These are phyloP conservation scores for Coluber constrictor DNA, from an alignment of 2,797 vertebrate species.

Conservation along the genomic window DNA sequence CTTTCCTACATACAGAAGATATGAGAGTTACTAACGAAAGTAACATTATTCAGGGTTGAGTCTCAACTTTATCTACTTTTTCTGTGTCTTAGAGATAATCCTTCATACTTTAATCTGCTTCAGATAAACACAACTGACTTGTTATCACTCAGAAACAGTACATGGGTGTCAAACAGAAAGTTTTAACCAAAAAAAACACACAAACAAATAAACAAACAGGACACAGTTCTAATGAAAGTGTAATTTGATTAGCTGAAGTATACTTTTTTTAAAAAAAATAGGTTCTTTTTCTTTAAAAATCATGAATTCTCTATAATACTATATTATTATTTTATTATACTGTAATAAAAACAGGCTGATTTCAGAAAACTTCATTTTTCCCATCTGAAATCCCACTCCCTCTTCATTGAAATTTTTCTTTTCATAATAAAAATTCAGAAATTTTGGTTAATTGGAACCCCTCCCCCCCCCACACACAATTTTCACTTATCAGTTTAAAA, in stretches of 20 bases:
- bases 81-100: conserved; percentile 30
- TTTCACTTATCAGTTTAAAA: background rate
- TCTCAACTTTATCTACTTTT: background rate
- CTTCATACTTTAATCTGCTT: background rate
- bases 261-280: background rate
- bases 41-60: background rate
- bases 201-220: background rate
- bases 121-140: background rate
- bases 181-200: background rate
- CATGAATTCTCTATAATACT: background rate
- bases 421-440: background rate
- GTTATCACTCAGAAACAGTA: conserved; percentile 7
- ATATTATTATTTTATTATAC: background rate
- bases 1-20: background rate
- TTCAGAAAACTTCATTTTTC: background rate
- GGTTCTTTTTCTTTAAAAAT: background rate
- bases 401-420: conserved; percentile 10
- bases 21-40: background rate
- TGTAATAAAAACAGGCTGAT: background rate
- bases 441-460: background rate
- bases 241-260: background rate
- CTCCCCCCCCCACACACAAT: background rate
- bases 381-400: background rate
- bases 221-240: background rate
- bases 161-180: background rate